Evolutionary conservation across 1,140 invertebrate genomes (phyloP), one percentile per base, ranked within the genome.

Genomic region (Heliothis subflexa): DNA sequence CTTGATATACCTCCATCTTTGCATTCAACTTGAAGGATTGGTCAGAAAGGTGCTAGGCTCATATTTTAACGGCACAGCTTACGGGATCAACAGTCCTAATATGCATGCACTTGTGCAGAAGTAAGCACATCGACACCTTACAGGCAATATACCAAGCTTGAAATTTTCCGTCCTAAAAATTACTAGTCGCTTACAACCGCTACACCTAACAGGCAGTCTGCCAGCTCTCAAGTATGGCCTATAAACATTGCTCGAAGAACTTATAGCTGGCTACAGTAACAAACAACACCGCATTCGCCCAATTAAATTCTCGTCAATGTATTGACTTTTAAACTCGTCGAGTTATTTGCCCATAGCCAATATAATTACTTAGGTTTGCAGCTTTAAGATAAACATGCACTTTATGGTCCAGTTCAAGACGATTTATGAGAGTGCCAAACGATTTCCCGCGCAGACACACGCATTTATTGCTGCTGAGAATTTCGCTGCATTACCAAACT

Each of bases 241-340:
- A 61, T 61, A 61, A 49, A 61, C 40, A 74, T 47, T 40, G 7
- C 40, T 49, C 47, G 25, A 57, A 59, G 2, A n/a, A 28, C 45
- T 57, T 40, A 47, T 21, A 66, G 55, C 33, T 13, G 21, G 10
- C 16, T 73, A 16, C 14, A 50, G 25, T 13, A 50, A 62, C 45
- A 64, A 52, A 64, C 45, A 52, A 47, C 16, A 50, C 52, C 18
- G 18, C 21, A 61, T 14, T 71, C 14, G 13, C 54, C 71, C 54
- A 74, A 74, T 74, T 59, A 74, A 74, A 49, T 59, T 61, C 71
- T 21, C 57, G 40, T 74, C 18, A 74, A 74, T 54, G 45, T 74
- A 59, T 74, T 59, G 55, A 74, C 71, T 74, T 74, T 61, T 61
- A 74, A 59, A 74, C 55, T 74, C 54, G n/a, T 61, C 54, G 40